phyloP scores from a whole-genome alignment of 2,888 invertebrate genomes.

The Drosophila pseudotakahashii region DNA sequence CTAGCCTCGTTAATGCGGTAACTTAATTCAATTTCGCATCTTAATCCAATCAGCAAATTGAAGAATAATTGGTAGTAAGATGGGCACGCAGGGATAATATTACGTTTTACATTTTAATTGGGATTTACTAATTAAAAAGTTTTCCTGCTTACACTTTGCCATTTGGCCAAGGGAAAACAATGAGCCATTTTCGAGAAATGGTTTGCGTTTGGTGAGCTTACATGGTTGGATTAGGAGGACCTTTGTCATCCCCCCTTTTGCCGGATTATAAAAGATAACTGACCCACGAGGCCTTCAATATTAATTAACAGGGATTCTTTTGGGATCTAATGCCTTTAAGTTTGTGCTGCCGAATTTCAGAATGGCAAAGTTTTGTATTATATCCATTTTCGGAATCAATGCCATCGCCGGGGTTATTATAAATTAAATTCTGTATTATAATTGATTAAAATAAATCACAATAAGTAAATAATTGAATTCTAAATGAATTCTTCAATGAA shows the following conservation, averaged over 20 bases:
- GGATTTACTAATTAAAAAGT: conserved; percentile 75
- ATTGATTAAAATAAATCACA: too few relatives aligned
- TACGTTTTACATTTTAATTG: conserved; percentile 73
- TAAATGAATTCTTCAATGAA: background rate
- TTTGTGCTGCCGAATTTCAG: background rate
- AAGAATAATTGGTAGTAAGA: conserved; percentile 63
- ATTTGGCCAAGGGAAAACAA: conserved; percentile 37
- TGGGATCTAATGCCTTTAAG: background rate
- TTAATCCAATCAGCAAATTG: conserved; percentile 77
- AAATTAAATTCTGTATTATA: background rate
- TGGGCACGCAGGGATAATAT: conserved; percentile 54
- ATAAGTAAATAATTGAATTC: background rate
- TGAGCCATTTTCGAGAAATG: conserved; percentile 14
- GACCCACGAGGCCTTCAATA: conserved; percentile 13
- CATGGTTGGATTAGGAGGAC: conserved; percentile 21
- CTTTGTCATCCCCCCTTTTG: conserved; percentile 27
- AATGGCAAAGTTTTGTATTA: background rate
- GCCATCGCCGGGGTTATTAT: too few relatives aligned
- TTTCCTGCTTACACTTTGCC: conserved; percentile 32
- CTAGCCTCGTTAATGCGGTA: conserved; percentile 59
- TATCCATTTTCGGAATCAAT: too few relatives aligned
- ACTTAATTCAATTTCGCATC: conserved; percentile 74
- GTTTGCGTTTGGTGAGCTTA: conserved; percentile 12
- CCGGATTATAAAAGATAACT: conserved; percentile 10
- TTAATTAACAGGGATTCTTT: conserved; percentile 6